Conservation (phyloP, 2,888 invertebrate species). For the Cloeon dipterum region DNA sequence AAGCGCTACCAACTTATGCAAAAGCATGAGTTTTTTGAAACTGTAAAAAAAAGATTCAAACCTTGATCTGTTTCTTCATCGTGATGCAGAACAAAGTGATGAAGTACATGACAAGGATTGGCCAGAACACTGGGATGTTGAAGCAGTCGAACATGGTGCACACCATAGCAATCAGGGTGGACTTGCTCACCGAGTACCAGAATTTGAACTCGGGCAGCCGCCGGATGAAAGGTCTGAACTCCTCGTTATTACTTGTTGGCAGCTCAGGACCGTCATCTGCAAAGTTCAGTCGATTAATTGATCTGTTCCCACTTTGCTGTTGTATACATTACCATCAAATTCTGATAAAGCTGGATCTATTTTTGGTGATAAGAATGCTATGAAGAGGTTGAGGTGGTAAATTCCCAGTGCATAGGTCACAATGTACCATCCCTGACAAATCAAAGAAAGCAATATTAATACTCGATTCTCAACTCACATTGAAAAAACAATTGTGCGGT, state of each 20-base stretch:
- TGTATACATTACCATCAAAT: slow-evolving; percentile 11
- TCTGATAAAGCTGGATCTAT: slow-evolving; percentile 82
- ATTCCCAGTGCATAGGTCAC: slow-evolving; percentile 97
- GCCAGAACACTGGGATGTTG: slow-evolving; percentile 99
- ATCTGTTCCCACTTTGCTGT: background rate
- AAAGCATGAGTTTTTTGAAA: background rate
- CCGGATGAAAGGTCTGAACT: slow-evolving; percentile 91
- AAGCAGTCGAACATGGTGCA: slow-evolving; percentile 96
- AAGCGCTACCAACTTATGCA: too few species aligned
- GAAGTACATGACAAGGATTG: slow-evolving; percentile 99
- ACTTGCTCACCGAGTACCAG: slow-evolving; percentile 93
- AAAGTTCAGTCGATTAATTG: slow-evolving; percentile 6
- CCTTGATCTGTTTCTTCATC: slow-evolving; percentile 99
- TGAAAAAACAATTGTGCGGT: slow-evolving; percentile 1
- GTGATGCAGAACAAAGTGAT: slow-evolving; percentile 95
- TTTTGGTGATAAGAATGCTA: slow-evolving; percentile 98
- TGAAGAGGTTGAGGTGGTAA: slow-evolving; percentile 96
- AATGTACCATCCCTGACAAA: slow-evolving; percentile 93
- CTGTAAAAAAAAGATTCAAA: background rate
- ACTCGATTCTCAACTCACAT: slow-evolving; percentile 7
- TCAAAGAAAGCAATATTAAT: background rate
- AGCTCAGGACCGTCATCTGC: slow-evolving; percentile 74
- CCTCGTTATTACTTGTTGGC: slow-evolving; percentile 87
- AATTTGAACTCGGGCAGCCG: slow-evolving; percentile 98
- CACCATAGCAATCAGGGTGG: slow-evolving; percentile 66